These are phyloP conservation scores for Riparia riparia DNA, from an alignment of 2,113 vertebrate genomes.

Conservation along the genomic window DNA sequence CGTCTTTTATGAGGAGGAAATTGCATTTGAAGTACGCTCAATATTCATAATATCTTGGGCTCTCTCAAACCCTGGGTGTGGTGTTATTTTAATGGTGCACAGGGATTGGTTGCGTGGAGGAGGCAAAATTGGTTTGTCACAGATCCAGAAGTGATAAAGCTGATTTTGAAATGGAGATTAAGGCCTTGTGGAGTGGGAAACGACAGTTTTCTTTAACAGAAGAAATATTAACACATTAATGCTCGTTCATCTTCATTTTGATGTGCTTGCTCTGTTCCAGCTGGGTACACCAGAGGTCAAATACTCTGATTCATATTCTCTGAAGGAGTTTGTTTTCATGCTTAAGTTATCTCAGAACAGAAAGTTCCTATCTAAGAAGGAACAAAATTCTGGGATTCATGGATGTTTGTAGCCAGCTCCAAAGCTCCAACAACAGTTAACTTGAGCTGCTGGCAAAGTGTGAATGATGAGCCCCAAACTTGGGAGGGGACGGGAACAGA, in stretches of 20 bases:
- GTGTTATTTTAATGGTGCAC: constrained; percentile 18
- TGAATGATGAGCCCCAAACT: not conserved
- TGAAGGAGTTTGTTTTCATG: not conserved
- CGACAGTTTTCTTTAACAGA: not conserved
- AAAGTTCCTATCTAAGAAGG: not conserved
- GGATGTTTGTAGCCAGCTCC: not conserved
- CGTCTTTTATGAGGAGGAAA: constrained; percentile 48
- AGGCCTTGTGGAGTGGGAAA: not conserved
- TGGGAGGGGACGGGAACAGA: not conserved
- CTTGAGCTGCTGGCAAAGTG: not conserved
- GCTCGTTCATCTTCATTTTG: constrained; percentile 20
- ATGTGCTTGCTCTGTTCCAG: not conserved
- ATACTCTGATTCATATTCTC: not conserved
- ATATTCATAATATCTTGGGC: constrained; percentile 38
- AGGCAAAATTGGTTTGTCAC: constrained; percentile 47
- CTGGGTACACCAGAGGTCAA: not conserved
- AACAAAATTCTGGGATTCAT: not conserved
- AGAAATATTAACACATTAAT: not conserved
- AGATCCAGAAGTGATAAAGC: constrained; percentile 40
- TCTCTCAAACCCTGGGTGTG: not conserved
- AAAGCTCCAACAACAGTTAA: not conserved
- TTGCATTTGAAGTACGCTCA: constrained; percentile 40
- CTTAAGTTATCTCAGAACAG: not conserved
- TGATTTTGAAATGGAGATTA: constrained; percentile 36
- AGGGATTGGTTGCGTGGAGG: constrained; percentile 29